Conservation (phyloP, 1,140 invertebrate species). For the Anastatus disparis region DNA sequence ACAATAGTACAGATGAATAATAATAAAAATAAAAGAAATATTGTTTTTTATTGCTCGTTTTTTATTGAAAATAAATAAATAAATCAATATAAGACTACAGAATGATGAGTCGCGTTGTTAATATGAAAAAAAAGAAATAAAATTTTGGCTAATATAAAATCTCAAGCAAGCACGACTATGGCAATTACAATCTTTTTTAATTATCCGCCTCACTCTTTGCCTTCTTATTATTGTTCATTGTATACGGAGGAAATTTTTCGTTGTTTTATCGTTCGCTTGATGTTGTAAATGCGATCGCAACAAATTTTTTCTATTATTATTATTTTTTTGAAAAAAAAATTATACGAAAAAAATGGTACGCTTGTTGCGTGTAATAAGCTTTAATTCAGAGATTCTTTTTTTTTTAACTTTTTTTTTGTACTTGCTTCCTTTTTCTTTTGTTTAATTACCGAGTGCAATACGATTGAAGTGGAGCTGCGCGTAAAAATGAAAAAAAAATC, state of each 20-base stretch:
- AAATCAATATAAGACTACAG: no score
- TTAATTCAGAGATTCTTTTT: constrained; percentile 27
- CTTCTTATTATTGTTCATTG: no score
- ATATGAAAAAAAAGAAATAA: constrained; percentile 29
- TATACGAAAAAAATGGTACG: no score
- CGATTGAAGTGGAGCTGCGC: constrained; percentile 32
- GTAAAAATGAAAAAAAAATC: constrained; percentile 26
- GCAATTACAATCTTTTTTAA: constrained; percentile 33
- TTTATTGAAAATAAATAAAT: no score
- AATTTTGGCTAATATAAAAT: constrained; percentile 16
- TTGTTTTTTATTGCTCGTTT: constrained; percentile 40
- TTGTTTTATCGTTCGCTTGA: constrained; percentile 8
- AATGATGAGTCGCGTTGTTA: constrained; percentile 5
- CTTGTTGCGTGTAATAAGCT: constrained; percentile 15
- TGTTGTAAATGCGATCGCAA: no score
- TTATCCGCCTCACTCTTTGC: no score
- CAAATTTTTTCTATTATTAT: no score
- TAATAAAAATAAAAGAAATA: no score
- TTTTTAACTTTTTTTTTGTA: constrained; percentile 6
- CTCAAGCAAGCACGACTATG: constrained; percentile 23
- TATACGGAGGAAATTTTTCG: no score
- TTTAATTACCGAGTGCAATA: constrained; percentile 39
- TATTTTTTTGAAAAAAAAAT: no score
- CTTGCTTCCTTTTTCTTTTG: constrained; percentile 11
- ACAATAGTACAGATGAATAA: constrained; percentile 35